These are phyloP conservation scores for Micromussa lordhowensis DNA, from an alignment of 92 coral and sea anemone species.

Conservation along the genomic window DNA sequence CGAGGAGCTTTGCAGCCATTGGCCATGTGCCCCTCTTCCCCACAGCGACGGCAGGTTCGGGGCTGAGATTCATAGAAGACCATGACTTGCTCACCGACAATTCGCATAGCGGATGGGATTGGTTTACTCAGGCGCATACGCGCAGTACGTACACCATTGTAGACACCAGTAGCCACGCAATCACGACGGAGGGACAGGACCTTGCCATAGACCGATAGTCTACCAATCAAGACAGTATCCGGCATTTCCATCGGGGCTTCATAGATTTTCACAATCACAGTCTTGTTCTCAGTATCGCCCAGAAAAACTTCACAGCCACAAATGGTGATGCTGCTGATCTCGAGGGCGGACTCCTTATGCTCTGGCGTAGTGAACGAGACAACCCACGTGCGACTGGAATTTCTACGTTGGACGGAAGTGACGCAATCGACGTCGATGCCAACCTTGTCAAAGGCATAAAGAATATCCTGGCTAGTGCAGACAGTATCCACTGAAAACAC, in stretches of 20 bases:
- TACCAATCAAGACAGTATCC: neutral
- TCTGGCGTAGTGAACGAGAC: too few species aligned
- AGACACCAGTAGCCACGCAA: neutral
- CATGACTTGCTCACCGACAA: neutral
- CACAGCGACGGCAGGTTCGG: neutral
- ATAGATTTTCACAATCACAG: neutral
- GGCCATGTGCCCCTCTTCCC: neutral
- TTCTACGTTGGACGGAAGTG: too few species aligned
- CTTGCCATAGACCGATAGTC: neutral
- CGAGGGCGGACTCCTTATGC: too few species aligned
- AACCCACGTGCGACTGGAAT: too few species aligned
- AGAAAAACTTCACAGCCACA: neutral
- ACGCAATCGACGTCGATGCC: too few species aligned
- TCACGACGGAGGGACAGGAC: neutral
- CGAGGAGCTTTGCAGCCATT: neutral
- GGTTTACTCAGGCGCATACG: neutral
- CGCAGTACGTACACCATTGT: neutral
- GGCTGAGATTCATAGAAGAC: too few species aligned
- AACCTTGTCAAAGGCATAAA: too few species aligned
- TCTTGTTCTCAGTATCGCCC: neutral
- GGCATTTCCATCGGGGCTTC: conserved; percentile 8
- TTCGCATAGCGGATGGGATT: neutral
- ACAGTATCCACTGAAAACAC: too few species aligned
- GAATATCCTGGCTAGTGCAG: too few species aligned
- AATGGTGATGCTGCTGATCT: too few species aligned